These are phyloP conservation scores for Lasioglossum marginatum DNA, from an alignment of 2,888 invertebrate species.

Conservation along the genomic window DNA sequence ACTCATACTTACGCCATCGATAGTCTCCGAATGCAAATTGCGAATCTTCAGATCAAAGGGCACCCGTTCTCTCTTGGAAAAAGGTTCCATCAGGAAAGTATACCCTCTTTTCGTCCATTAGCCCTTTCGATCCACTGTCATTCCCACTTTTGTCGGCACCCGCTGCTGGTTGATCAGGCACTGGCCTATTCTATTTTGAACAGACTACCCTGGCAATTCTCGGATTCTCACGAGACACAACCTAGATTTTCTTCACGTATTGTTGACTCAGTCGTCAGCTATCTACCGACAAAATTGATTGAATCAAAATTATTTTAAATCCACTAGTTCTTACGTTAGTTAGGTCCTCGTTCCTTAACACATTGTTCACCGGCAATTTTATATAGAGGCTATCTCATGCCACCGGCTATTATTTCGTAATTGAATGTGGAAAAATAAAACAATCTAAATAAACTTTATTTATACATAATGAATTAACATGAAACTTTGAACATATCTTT, in stretches of 20 bases:
- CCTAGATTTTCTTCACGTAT: neutral
- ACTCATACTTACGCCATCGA: slow-evolving; percentile 37
- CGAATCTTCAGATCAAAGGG: slow-evolving; percentile 28
- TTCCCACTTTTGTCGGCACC: neutral
- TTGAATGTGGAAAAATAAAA: no score
- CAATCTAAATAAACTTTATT: no score
- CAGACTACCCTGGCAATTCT: neutral
- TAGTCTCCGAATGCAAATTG: slow-evolving; percentile 31
- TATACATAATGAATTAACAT: no score
- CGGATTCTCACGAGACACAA: no score
- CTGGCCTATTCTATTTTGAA: neutral
- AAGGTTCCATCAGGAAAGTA: neutral
- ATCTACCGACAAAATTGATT: neutral
- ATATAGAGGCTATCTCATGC: no score
- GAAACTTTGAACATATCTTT: no score
- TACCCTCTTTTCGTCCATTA: neutral
- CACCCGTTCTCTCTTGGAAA: neutral
- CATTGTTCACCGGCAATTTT: no score
- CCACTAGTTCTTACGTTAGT: neutral
- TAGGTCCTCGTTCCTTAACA: neutral
- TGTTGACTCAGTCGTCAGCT: neutral
- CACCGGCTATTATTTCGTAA: no score
- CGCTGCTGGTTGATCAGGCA: neutral
- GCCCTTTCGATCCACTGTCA: neutral
- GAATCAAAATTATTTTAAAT: neutral